A percentile compares a stretch with the other conserved stretches of the same genome.
Evolutionary conservation across 1,140 invertebrate genomes (phyloP).

Genomic region (Pachyrhynchus sulphureomaculatus): DNA sequence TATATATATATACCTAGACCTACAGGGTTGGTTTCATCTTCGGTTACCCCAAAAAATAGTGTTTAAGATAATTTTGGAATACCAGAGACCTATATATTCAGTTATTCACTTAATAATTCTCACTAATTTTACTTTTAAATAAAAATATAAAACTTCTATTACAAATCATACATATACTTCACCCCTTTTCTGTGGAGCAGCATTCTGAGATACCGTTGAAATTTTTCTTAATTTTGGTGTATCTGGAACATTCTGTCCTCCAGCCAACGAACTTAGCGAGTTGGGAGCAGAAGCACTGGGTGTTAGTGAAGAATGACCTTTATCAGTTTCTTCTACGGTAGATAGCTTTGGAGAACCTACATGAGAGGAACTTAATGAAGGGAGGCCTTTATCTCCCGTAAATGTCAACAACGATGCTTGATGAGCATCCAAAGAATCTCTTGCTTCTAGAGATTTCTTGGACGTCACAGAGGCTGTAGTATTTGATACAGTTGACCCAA

Average conservation of each 20-base stretch:
- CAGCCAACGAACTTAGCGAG: conserved; percentile 51
- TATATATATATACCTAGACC: too few relatives aligned
- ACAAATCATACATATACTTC: conserved; percentile 57
- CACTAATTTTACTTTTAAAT: neutral
- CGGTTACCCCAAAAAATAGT: too few relatives aligned
- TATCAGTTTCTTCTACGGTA: conserved; percentile 8
- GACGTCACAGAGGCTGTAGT: conserved; percentile 40
- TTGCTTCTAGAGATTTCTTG: conserved; percentile 32
- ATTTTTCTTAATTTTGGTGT: conserved; percentile 43
- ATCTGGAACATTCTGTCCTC: conserved; percentile 25
- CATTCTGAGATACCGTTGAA: conserved; percentile 47
- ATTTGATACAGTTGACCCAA: conserved; percentile 30
- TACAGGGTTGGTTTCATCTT: too few relatives aligned
- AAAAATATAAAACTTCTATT: neutral
- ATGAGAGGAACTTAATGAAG: neutral
- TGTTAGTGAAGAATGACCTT: conserved; percentile 5
- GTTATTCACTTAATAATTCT: too few relatives aligned
- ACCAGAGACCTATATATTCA: too few relatives aligned
- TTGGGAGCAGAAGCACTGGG: conserved; percentile 38
- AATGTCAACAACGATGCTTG: too few relatives aligned
- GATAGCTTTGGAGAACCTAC: neutral
- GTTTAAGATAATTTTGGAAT: too few relatives aligned
- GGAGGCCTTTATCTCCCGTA: neutral
- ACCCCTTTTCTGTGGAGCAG: conserved; percentile 54
- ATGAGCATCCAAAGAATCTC: neutral